Evolutionary conservation across 1,140 invertebrate genomes (phyloP), one percentile per base, ranked within the genome.

Genomic region (Microplitis demolitor): DNA sequence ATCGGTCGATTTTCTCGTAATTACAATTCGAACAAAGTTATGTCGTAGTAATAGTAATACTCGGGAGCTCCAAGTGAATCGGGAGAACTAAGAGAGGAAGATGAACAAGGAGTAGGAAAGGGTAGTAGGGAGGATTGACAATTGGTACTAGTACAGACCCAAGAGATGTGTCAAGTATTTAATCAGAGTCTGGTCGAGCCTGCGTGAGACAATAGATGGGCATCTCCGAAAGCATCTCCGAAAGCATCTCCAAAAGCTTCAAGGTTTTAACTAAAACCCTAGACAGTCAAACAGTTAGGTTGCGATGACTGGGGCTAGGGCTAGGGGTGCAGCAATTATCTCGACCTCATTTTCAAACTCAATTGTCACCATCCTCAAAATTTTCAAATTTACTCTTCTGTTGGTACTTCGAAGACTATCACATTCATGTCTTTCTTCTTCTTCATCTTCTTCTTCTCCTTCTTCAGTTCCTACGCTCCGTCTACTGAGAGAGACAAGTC

Each of bases 1-100:
- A 72, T 37, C 69, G 58, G 66, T 69, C 69, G 69, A 66, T 69
- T 69, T 74, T 51, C 60, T 77, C 78, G 83, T 84, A 85, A 85
- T 85, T 85, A 85, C 83, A 85, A 85, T 84, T 84, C 82, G 82
- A 83, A 83, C 82, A 84, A 85, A 85, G 83, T 85, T 85, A 84
- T 85, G 83, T 80, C 80, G 76, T 70, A 33, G 24, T 24, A 24
- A 24, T 24, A 24, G 24, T 24, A 24, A 24, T 24, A 24, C 24
- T 24, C 2, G 24, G 24, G 24, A 24, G 24, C 24, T 24, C 24
- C 24, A 24, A 24, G 24, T 24, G 66, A 33, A 16, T 51, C 53
- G 53, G 51, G 58, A 56, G 56, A n/a, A 39, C 16, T 16, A 76
- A 74, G 77, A 78, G 72, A 72, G 72, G 24, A 24, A 24, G 24